phyloP scores from a whole-genome alignment of 1,140 invertebrate genomes.

The Ooceraea biroi region DNA sequence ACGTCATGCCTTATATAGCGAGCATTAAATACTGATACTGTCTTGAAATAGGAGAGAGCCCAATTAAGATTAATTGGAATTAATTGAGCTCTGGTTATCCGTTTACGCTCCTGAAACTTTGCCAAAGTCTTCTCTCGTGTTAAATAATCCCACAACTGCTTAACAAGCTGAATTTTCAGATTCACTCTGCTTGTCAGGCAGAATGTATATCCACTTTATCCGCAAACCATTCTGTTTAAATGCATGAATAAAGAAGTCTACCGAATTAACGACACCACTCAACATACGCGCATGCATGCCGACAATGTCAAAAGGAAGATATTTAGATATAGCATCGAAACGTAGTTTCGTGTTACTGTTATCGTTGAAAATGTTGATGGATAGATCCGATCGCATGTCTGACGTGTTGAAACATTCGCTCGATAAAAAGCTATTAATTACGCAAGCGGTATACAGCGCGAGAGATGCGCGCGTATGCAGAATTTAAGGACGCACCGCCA shows the following conservation, averaged over 20 bases:
- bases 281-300: neutral
- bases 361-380: conserved; percentile 64
- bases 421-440: conserved; percentile 70
- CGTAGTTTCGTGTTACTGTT: conserved; percentile 64
- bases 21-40: neutral
- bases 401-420: conserved; percentile 68
- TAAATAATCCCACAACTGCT: neutral
- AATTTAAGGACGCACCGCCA: conserved; percentile 19
- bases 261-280: neutral
- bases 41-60: neutral
- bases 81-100: neutral
- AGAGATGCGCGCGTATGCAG: neutral
- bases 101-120: neutral
- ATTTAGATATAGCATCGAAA: conserved; percentile 49
- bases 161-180: neutral
- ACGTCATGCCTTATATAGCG: neutral
- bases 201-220: neutral
- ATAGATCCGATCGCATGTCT: conserved; percentile 65
- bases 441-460: conserved; percentile 1
- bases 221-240: neutral
- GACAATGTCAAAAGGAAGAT: conserved; percentile 63
- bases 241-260: conserved; percentile 12
- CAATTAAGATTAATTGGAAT: neutral
- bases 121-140: neutral
- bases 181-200: neutral